These are phyloP conservation scores for Arion vulgaris DNA, from an alignment of 1,140 invertebrate genomes.

Conservation along the genomic window DNA sequence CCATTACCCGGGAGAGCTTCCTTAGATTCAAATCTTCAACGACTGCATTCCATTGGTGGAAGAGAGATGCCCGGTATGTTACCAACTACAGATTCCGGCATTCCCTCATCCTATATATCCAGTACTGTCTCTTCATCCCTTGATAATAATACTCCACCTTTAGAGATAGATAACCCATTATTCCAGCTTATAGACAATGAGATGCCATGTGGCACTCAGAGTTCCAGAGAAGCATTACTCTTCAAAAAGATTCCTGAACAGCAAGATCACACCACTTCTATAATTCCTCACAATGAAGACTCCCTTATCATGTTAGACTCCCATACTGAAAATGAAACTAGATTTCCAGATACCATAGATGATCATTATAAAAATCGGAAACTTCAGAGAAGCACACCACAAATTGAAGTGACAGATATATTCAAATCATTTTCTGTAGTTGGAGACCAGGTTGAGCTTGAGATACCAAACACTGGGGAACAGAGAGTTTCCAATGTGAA, in stretches of 20 bases:
- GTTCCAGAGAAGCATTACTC: not conserved
- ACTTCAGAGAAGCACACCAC: conserved; percentile 36
- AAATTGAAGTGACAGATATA: conserved; percentile 44
- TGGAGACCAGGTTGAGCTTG: not conserved
- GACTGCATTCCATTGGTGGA: conserved; percentile 10
- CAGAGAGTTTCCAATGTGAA: conserved; percentile 66
- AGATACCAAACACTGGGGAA: conserved; percentile 42
- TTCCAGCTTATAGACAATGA: conserved; percentile 8
- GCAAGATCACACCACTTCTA: not conserved
- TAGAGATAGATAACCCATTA: conserved; percentile 34
- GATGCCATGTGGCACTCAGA: not conserved
- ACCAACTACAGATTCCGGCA: conserved; percentile 8
- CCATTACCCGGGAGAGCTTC: not conserved
- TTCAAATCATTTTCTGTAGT: conserved; percentile 28
- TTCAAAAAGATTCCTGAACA: not conserved
- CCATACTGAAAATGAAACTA: not conserved
- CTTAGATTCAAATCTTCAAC: conserved; percentile 34
- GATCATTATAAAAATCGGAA: not conserved
- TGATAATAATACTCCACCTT: conserved; percentile 21
- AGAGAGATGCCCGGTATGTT: not conserved
- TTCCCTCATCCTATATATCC: conserved; percentile 11
- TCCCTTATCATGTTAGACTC: not conserved
- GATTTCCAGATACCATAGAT: not conserved
- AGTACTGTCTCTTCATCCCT: conserved; percentile 12
- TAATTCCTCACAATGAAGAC: not conserved